phyloP scores from a whole-genome alignment of 2,888 invertebrate species.

The Coremacera marginata region DNA sequence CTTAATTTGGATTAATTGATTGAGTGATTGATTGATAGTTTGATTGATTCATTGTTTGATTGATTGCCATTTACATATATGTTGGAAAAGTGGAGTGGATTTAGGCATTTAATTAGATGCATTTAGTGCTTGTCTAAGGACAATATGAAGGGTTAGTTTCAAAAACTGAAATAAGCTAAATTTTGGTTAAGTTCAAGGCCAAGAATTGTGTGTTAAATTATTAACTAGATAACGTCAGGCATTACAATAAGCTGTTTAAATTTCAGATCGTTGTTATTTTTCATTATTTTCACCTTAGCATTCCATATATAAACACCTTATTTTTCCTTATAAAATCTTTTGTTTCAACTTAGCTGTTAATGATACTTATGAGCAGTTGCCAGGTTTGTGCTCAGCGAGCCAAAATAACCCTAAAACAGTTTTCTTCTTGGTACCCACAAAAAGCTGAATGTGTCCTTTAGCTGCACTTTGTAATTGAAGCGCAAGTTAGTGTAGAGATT shows the following conservation, averaged over 20 bases:
- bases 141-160: background rate
- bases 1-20: constrained; percentile 8
- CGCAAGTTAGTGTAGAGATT: too few relatives aligned
- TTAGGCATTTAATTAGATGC: background rate
- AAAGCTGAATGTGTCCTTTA: too few relatives aligned
- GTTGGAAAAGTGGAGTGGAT: background rate
- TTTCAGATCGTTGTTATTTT: background rate
- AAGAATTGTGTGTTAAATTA: background rate
- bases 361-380: too few relatives aligned
- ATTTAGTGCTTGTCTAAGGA: background rate
- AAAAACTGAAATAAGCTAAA: background rate
- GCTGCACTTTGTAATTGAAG: too few relatives aligned
- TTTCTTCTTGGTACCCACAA: too few relatives aligned
- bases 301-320: too few relatives aligned
- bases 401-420: too few relatives aligned
- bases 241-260: background rate
- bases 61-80: background rate
- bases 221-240: background rate
- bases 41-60: background rate
- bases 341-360: too few relatives aligned
- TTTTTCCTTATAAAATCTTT: too few relatives aligned
- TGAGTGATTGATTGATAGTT: background rate
- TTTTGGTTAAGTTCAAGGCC: background rate
- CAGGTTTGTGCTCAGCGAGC: too few relatives aligned
- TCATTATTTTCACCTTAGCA: background rate